Conservation (phyloP, 2,888 invertebrate species). For the Drosophila fungiperda region DNA sequence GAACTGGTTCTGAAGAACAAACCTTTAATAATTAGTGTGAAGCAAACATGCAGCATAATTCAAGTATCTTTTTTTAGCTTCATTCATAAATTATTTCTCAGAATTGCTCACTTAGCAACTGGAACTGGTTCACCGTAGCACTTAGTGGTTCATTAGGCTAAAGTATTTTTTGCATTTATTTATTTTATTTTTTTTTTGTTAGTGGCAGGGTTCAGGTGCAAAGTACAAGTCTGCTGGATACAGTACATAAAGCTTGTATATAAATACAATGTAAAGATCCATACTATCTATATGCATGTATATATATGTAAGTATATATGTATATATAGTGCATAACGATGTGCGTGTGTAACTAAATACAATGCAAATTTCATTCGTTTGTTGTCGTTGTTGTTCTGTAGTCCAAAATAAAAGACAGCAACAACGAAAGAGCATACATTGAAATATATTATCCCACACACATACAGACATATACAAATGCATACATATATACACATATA, state of each 20-base stretch:
- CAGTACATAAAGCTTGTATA: conserved; percentile 15
- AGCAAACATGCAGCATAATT: not conserved
- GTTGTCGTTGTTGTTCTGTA: conserved; percentile 48
- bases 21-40: not conserved
- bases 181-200: not conserved
- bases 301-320: not conserved
- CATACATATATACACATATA: conserved; percentile 15
- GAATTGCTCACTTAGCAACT: conserved; percentile 8
- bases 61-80: not conserved
- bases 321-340: conserved; percentile 30
- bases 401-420: conserved; percentile 54
- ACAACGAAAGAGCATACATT: conserved; percentile 32
- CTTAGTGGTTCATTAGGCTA: conserved; percentile 5
- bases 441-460: conserved; percentile 65
- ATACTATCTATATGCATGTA: not conserved
- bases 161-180: not conserved
- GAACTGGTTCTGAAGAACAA: conserved; percentile 1
- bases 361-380: conserved; percentile 70
- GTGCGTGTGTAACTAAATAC: conserved; percentile 81
- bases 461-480: conserved; percentile 21
- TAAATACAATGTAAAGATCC: not conserved
- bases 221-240: conserved; percentile 22
- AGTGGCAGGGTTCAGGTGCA: conserved; percentile 22
- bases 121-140: conserved; percentile 21
- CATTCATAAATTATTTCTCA: not conserved